Evolutionary conservation across 2,888 invertebrate genomes (phyloP).

Genomic region (Chloromyia formosa): DNA sequence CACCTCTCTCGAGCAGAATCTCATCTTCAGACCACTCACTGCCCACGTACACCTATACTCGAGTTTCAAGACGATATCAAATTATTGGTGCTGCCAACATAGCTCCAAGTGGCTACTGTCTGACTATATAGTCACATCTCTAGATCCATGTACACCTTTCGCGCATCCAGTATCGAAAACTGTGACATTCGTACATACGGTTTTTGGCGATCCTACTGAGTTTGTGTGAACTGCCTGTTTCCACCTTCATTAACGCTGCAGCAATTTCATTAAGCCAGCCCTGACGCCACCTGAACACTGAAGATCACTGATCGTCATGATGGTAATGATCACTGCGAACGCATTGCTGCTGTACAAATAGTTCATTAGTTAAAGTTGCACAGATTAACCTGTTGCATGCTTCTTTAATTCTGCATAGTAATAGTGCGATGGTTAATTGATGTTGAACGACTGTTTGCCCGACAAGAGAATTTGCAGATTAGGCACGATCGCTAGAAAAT

Average conservation of each 20-base stretch:
- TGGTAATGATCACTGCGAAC: constrained; percentile 3
- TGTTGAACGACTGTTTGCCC: background rate
- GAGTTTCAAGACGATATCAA: background rate
- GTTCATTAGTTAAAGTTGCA: background rate
- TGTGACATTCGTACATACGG: constrained; percentile 16
- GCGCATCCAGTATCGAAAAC: constrained; percentile 12
- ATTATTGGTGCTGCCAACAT: constrained; percentile 19
- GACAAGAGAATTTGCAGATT: too few species aligned
- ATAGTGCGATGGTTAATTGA: background rate
- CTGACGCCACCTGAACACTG: background rate
- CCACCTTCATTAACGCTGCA: background rate
- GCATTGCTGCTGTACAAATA: background rate
- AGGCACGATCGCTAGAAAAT: too few species aligned
- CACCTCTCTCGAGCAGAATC: constrained; percentile 41
- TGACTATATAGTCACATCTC: background rate
- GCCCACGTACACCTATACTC: background rate
- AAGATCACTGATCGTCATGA: constrained; percentile 4
- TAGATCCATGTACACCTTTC: background rate
- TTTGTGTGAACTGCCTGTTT: background rate
- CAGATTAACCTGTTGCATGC: background rate
- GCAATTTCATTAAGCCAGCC: constrained; percentile 14
- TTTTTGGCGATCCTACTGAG: background rate
- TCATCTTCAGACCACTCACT: background rate
- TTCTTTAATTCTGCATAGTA: background rate
- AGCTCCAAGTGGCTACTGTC: constrained; percentile 19